Evolutionary conservation across 1,140 invertebrate species (phyloP).

Genomic region (Thalassaphorura encarpata): DNA sequence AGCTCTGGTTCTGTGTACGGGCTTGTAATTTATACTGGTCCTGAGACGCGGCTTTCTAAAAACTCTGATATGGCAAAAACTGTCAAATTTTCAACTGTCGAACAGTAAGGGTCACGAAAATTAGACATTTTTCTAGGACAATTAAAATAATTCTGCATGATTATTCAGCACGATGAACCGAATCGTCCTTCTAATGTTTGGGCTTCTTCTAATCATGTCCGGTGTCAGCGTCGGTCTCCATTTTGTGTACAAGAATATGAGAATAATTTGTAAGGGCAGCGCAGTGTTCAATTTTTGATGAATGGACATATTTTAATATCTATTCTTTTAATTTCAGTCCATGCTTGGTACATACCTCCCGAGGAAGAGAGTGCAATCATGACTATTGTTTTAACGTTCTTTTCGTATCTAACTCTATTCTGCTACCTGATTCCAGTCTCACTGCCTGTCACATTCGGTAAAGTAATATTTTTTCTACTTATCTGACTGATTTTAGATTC

Average conservation of each 20-base stretch:
- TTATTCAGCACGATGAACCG: too few species aligned
- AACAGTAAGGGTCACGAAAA: conserved; percentile 44
- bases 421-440: conserved; percentile 62
- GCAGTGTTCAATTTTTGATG: too few species aligned
- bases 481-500: too few species aligned
- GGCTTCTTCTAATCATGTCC: too few species aligned
- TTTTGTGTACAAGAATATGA: too few species aligned
- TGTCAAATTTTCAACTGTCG: conserved; percentile 56
- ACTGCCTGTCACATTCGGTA: conserved; percentile 57
- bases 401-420: conserved; percentile 50
- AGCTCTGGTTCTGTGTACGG: conserved; percentile 10
- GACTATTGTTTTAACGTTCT: conserved; percentile 38
- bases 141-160: conserved; percentile 64
- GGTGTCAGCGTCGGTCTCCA: too few species aligned
- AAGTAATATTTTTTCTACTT: too few species aligned
- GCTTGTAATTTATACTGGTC: conserved; percentile 14
- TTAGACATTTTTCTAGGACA: conserved; percentile 39
- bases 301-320: too few species aligned
- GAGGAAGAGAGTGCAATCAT: background rate
- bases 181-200: too few species aligned
- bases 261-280: too few species aligned
- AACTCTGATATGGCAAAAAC: background rate
- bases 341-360: conserved; percentile 6
- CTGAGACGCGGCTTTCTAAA: conserved; percentile 12
- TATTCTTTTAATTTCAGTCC: too few species aligned